Evolutionary conservation across 2,888 invertebrate genomes (phyloP), one percentile per base, ranked within the genome.

Genomic region (Eupithecia centaureata): DNA sequence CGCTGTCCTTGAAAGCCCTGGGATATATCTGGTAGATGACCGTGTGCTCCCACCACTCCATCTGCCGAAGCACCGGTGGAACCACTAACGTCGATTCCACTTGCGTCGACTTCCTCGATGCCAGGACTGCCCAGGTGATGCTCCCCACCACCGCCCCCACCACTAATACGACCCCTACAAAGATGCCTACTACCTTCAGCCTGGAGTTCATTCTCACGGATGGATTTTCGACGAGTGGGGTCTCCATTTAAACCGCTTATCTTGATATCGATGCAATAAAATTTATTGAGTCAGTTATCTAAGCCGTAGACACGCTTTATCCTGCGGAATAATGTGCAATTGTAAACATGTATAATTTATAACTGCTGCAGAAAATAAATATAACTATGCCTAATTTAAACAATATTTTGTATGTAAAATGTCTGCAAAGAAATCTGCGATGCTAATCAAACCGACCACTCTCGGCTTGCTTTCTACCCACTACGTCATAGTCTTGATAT

Each of bases 11-110:
- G 86, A 97, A 98, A 0, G 97, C 97, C 67, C 96, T 94, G 0
- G 97, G 96, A 83, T 97, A 97, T 35, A 97, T 95, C 87, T 98
- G 97, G 87, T 98, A 98, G 72, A 97, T 94, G 22, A 96, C 94
- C 0, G 95, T 95, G 51, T 94, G 94, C 83, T 96, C 94, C 96
- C 96, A 97, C 98, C 98, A 98, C 73, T 96, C 95, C 59, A 82
- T 68, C 0, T 79, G 74, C 51, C 68, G 74, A 42, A 87, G 68
- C 25, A 61, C 65, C 12, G 65, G 68, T 3, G 65, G 67, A 25
- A 80, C 81, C 0, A 83, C 82, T 1, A 82, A 75, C 1, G 68
- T 63, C 1, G 79, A 75, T 1, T 70, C 76, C 0, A 82, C 82
- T 0, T 82, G 74, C 0, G 68, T 63, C 1, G 80, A 75, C 2